Percentiles rank a stretch among this genome's conserved stretches.
These are phyloP conservation scores for Shargacucullia verbasci DNA, from an alignment of 2,888 invertebrate species.

Conservation along the genomic window DNA sequence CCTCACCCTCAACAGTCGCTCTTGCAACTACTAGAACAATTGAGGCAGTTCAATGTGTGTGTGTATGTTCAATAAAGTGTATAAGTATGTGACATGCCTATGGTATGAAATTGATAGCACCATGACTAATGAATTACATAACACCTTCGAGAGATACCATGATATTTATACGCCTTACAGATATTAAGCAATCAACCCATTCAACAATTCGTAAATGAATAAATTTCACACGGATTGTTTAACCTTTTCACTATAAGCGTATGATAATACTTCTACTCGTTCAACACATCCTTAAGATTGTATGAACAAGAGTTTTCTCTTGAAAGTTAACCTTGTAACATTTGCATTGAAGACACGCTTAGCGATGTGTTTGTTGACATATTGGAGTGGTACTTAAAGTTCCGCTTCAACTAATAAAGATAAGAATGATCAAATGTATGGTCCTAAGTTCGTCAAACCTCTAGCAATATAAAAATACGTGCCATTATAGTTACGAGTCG, in stretches of 20 bases:
- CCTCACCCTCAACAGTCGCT: too few species aligned
- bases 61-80: too few species aligned
- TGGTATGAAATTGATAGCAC: conserved; percentile 3
- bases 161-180: conserved; percentile 16
- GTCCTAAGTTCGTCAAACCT: too few species aligned
- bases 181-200: conserved; percentile 31
- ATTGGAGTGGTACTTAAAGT: background rate
- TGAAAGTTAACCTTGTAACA: conserved; percentile 34
- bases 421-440: too few species aligned
- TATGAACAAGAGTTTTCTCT: conserved; percentile 32
- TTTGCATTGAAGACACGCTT: conserved; percentile 14
- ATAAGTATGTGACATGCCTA: background rate
- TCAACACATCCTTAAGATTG: conserved; percentile 32
- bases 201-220: conserved; percentile 23
- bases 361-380: too few species aligned
- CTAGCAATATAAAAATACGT: too few species aligned
- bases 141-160: conserved; percentile 6
- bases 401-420: too few species aligned
- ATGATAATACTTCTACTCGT: conserved; percentile 20
- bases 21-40: too few species aligned
- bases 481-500: too few species aligned
- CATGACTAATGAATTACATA: conserved; percentile 30
- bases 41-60: too few species aligned
- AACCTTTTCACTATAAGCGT: conserved; percentile 42
- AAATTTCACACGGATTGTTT: conserved; percentile 27